These are phyloP conservation scores for Sebastes jordani DNA, from an alignment of 2,797 vertebrate genomes.

Conservation along the genomic window DNA sequence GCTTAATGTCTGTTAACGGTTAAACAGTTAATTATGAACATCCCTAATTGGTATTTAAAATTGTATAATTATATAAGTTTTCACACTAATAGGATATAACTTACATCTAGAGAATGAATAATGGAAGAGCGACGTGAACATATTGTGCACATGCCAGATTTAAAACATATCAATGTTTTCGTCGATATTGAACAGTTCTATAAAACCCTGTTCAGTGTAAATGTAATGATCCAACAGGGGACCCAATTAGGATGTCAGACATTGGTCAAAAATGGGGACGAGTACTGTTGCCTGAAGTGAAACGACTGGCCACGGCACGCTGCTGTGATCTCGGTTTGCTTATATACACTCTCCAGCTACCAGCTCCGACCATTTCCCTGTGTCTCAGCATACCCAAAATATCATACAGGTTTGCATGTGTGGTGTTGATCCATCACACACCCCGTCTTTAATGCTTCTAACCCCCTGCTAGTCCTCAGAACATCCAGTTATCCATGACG, in stretches of 20 bases:
- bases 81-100: background rate
- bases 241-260: background rate
- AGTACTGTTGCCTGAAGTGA: background rate
- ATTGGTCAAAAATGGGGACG: background rate
- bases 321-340: background rate
- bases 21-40: too few relatives aligned
- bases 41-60: background rate
- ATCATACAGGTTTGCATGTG: background rate
- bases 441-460: constrained; percentile 2
- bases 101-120: background rate
- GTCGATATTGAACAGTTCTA: background rate
- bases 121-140: background rate
- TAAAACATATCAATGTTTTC: background rate
- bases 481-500: constrained; percentile 6
- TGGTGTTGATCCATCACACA: constrained; percentile 8
- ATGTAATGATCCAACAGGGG: background rate
- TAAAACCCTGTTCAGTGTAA: background rate
- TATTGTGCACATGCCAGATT: background rate
- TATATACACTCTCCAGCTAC: background rate
- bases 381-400: background rate
- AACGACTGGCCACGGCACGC: too few relatives aligned
- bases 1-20: too few relatives aligned
- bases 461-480: constrained; percentile 4
- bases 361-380: background rate
- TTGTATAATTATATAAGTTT: background rate